phyloP scores from a whole-genome alignment of 2,888 invertebrate species.

The Itoplectis maculator region DNA sequence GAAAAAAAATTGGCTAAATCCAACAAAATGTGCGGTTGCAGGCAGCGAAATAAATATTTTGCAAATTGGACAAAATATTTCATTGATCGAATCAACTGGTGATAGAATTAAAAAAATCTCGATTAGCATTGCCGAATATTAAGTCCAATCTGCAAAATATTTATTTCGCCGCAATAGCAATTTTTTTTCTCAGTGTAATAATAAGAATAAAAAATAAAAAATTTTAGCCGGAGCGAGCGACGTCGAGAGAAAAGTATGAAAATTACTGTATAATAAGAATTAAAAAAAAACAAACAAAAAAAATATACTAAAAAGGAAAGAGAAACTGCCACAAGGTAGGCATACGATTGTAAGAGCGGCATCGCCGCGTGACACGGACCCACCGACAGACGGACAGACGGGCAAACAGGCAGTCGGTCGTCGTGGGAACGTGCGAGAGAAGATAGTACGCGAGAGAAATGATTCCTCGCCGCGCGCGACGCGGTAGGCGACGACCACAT shows the following conservation, averaged over 20 bases:
- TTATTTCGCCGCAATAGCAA: too few species aligned
- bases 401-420: constrained; percentile 57
- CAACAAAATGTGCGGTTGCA: background rate
- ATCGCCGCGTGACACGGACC: constrained; percentile 48
- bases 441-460: constrained; percentile 54
- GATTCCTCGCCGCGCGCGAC: constrained; percentile 44
- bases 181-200: too few species aligned
- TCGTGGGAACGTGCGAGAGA: constrained; percentile 73
- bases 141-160: too few species aligned
- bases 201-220: too few species aligned
- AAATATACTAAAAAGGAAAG: too few species aligned
- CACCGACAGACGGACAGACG: constrained; percentile 65
- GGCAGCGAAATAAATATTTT: too few species aligned
- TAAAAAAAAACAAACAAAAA: constrained; percentile 1
- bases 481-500: constrained; percentile 56
- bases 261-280: background rate
- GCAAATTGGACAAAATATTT: too few species aligned
- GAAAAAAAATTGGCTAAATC: background rate
- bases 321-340: background rate
- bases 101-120: too few species aligned
- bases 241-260: too few species aligned
- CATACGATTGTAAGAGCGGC: constrained; percentile 39
- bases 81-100: too few species aligned
- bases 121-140: too few species aligned
- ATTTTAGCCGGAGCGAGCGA: too few species aligned